A percentile compares a stretch with the other conserved stretches of the same genome.
Evolutionary conservation across 2,888 invertebrate species (phyloP).

Genomic region (Spatulosminthurus flaviceps): DNA sequence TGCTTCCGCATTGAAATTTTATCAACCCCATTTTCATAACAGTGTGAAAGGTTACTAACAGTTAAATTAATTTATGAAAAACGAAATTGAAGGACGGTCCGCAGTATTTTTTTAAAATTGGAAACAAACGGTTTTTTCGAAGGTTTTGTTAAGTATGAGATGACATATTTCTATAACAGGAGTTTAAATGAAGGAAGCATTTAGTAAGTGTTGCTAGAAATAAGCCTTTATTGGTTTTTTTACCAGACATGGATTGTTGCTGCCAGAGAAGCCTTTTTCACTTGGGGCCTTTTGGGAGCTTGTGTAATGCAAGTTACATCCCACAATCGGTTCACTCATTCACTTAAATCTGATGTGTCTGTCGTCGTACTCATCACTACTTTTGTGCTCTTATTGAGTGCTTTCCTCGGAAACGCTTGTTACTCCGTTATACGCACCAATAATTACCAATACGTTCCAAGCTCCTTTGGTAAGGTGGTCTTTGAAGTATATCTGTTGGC

Average conservation of each 20-base stretch:
- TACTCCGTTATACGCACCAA: slow-evolving; percentile 79
- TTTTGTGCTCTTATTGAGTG: slow-evolving; percentile 77
- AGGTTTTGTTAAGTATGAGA: too few species aligned
- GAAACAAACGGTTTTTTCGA: too few species aligned
- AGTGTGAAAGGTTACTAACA: too few species aligned
- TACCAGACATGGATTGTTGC: slow-evolving; percentile 86
- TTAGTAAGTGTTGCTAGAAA: neutral
- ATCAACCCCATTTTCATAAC: too few species aligned
- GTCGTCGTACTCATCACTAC: slow-evolving; percentile 78
- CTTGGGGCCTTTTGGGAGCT: slow-evolving; percentile 85
- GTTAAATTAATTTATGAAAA: neutral
- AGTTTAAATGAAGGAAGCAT: too few species aligned
- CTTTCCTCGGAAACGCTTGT: slow-evolving; percentile 84
- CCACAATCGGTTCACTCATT: slow-evolving; percentile 77
- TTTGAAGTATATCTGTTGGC: too few species aligned
- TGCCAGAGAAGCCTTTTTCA: slow-evolving; percentile 85
- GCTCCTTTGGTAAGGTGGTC: slow-evolving; percentile 80
- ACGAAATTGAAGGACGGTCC: neutral
- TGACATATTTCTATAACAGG: too few species aligned
- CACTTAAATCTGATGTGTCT: slow-evolving; percentile 72
- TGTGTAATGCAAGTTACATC: slow-evolving; percentile 77
- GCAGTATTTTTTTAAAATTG: too few species aligned
- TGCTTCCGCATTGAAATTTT: too few species aligned
- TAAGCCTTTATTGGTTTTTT: neutral
- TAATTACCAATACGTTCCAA: slow-evolving; percentile 80